phyloP scores from a whole-genome alignment of 2,797 vertebrate genomes.

The Sebastes steindachneri region DNA sequence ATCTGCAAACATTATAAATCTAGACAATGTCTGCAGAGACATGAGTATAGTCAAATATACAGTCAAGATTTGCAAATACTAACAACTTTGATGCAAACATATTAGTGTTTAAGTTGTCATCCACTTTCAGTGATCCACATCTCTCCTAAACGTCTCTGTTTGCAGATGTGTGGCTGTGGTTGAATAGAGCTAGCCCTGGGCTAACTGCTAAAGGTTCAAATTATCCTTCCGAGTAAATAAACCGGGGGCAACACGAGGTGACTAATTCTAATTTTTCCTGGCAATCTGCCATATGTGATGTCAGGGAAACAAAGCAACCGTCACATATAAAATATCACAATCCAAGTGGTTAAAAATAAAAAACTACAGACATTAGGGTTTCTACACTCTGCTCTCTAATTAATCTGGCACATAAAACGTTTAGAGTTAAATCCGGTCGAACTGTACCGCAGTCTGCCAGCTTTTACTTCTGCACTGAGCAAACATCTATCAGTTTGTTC shows the following conservation, averaged over 20 bases:
- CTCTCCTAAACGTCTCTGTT: neutral
- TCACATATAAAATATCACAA: neutral
- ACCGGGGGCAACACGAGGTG: neutral
- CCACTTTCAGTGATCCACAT: neutral
- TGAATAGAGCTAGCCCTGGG: neutral
- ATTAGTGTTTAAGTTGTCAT: neutral
- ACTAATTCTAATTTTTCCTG: neutral
- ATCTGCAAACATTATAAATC: neutral
- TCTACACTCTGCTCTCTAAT: neutral
- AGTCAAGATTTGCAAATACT: neutral
- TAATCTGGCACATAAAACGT: neutral
- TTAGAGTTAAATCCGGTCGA: constrained; percentile 9
- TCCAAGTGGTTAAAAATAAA: neutral
- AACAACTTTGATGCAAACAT: neutral
- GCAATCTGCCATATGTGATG: neutral
- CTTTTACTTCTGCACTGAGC: constrained; percentile 16
- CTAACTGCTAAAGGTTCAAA: neutral
- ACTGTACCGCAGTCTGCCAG: constrained; percentile 7
- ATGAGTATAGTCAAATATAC: neutral
- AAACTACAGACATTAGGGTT: neutral
- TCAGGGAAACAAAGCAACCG: neutral
- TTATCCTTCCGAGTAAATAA: neutral
- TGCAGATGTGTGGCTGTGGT: neutral
- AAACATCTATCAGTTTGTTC: constrained; percentile 34
- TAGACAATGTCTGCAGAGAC: neutral